Base-by-base conservation (phyloP, 2,888 invertebrate species). In the Cryptus viduatorius region DNA sequence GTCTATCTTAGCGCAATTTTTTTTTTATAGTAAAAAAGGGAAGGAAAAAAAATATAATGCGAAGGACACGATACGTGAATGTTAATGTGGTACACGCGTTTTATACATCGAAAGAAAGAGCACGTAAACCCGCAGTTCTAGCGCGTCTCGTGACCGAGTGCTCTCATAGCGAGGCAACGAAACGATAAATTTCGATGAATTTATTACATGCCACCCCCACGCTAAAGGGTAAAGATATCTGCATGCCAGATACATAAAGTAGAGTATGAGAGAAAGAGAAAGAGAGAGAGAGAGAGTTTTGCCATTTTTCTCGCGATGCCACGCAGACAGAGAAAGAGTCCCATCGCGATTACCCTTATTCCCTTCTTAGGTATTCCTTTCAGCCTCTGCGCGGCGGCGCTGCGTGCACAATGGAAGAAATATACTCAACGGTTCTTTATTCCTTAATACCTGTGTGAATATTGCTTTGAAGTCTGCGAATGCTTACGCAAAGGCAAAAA, bases 151-250 rank as follows among this genome's bases (percentile, higher is more conserved):
- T 77, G 84, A 81, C 78, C 78, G 75, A 73, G 75, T 65, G 77
- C 81, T 79, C 68, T 79, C 79, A 78, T 84, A 69, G 84, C 69
- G 46, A 76, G 68, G 65, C 79, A 77, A 67, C 67, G 84, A 79
- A 81, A 85, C 86, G 80, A 86, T 85, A 85, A 83, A 85, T 86
- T 86, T 83, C 82, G 85, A 83, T 85, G 77, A 78, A 86, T 86
- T 86, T 86, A 85, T 86, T 84, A 86, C 81, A 79, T 81, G 83
- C 76, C 81, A 76, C 4, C 37, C 37, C 37, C 37, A 1, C 37
- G 65, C 56, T 65, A 77, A 29, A 31, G 61, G 31, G 2, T 65
- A 59, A 50, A 59, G 79, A 82, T 82, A 84, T 81, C 78, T 84
- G 84, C 82, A 48, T 68, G 77, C 44, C 37, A 72, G 71, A 82